Conservation (phyloP, 2,113 vertebrate genomes). For the Cyprinodon brontotheroides region DNA sequence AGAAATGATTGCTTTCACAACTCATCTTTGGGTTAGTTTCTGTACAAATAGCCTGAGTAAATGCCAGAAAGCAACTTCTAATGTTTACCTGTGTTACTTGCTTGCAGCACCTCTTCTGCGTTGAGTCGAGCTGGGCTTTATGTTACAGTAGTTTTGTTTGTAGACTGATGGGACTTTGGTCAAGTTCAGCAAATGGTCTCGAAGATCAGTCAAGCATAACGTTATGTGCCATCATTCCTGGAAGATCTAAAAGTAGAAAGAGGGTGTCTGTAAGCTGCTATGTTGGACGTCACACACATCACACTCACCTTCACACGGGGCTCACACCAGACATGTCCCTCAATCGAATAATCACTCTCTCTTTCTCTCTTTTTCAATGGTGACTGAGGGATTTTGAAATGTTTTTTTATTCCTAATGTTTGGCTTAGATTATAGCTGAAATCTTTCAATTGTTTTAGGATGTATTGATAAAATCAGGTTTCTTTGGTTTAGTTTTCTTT, state of each 20-base stretch:
- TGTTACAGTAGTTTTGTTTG: slow-evolving; percentile 8
- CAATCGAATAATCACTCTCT: no score
- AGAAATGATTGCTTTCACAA: slow-evolving; percentile 28
- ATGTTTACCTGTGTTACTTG: slow-evolving; percentile 55
- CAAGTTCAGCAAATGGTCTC: slow-evolving; percentile 45
- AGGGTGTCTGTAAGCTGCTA: not conserved
- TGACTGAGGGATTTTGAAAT: no score
- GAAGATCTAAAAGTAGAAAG: not conserved
- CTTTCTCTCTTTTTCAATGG: no score
- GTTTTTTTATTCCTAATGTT: no score
- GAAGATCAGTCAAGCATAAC: slow-evolving; percentile 34
- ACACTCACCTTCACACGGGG: not conserved
- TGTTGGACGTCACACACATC: not conserved
- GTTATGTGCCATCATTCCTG: slow-evolving; percentile 37
- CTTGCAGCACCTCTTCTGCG: slow-evolving; percentile 23
- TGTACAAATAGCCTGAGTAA: slow-evolving; percentile 4
- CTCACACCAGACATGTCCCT: no score
- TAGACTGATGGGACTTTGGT: not conserved
- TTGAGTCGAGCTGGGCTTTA: slow-evolving; percentile 50
- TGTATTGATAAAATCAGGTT: no score
- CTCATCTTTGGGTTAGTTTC: slow-evolving; percentile 22
- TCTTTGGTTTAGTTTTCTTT: no score
- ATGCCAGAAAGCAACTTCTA: slow-evolving; percentile 10
- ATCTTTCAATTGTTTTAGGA: no score
- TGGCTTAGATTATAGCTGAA: no score